phyloP scores from a whole-genome alignment of 2,113 vertebrate species.

The Phrynosoma blainvillii region DNA sequence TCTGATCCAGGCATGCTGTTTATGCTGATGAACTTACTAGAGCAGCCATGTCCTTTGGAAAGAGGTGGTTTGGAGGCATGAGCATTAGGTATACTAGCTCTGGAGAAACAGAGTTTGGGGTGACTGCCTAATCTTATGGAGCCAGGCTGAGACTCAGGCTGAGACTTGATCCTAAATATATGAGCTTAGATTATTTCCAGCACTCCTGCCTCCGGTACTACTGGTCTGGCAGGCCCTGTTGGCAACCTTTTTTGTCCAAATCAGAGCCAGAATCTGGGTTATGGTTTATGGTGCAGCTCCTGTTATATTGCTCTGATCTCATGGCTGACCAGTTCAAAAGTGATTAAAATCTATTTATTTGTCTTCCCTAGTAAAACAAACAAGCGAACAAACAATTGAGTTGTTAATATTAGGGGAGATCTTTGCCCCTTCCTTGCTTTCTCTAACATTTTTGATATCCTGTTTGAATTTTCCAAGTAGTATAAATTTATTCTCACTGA shows the following conservation, averaged over 20 bases:
- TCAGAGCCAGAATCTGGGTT: background rate
- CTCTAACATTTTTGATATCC: background rate
- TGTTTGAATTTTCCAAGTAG: background rate
- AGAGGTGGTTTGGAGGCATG: background rate
- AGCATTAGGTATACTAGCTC: background rate
- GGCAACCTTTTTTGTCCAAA: background rate
- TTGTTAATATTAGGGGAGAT: background rate
- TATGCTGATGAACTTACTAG: too few relatives aligned
- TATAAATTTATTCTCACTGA: background rate
- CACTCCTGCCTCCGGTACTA: background rate
- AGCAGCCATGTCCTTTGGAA: too few relatives aligned
- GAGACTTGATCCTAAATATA: background rate
- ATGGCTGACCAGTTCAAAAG: background rate
- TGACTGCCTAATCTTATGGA: too few relatives aligned
- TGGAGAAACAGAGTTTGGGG: background rate
- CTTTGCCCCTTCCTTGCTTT: background rate
- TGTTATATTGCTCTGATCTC: background rate
- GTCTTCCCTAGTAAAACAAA: background rate
- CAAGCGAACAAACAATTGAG: background rate
- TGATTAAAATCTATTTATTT: background rate
- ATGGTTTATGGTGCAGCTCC: background rate
- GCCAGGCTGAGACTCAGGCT: background rate
- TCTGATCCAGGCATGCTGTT: background rate
- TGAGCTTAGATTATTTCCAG: background rate
- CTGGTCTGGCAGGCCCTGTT: background rate